These are phyloP conservation scores for Melieria crassipennis DNA, from an alignment of 2,888 invertebrate genomes.

Conservation along the genomic window DNA sequence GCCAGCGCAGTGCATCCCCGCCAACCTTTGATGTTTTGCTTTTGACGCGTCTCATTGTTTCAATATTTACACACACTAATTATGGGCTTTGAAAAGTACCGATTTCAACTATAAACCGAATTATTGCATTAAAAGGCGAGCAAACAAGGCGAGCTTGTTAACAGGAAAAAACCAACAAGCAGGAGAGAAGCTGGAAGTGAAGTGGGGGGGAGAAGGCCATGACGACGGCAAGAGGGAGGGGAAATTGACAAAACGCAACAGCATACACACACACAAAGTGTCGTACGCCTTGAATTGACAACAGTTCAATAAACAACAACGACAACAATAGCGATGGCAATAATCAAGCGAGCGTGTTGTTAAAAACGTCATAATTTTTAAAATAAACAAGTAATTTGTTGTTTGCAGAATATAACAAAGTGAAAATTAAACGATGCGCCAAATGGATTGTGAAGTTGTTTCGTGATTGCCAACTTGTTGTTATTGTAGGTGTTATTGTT, in stretches of 20 bases:
- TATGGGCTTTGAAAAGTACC: constrained; percentile 37
- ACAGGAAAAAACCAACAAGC: not conserved
- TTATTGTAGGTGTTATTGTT: not conserved
- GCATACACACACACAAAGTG: not conserved
- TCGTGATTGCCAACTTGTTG: not conserved
- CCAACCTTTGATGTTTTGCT: constrained; percentile 27
- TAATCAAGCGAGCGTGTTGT: constrained; percentile 13
- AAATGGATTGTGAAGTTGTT: constrained; percentile 49
- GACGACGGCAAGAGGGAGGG: not conserved
- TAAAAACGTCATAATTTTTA: constrained; percentile 53
- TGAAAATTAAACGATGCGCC: constrained; percentile 25
- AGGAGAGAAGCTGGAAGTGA: not conserved
- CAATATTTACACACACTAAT: constrained; percentile 43
- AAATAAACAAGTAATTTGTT: constrained; percentile 45
- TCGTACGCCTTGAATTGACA: no score
- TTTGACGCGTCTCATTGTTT: constrained; percentile 13
- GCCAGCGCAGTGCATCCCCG: constrained; percentile 27
- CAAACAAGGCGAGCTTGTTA: constrained; percentile 20
- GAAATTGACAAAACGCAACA: not conserved
- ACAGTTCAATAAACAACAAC: not conserved
- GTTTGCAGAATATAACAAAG: constrained; percentile 33
- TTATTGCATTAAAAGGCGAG: not conserved
- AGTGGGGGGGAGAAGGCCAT: no score
- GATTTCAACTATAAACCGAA: constrained; percentile 22
- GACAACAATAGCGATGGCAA: constrained; percentile 16